These are phyloP conservation scores for Ganaspis brasiliensis DNA, from an alignment of 2,888 invertebrate species.

Conservation along the genomic window DNA sequence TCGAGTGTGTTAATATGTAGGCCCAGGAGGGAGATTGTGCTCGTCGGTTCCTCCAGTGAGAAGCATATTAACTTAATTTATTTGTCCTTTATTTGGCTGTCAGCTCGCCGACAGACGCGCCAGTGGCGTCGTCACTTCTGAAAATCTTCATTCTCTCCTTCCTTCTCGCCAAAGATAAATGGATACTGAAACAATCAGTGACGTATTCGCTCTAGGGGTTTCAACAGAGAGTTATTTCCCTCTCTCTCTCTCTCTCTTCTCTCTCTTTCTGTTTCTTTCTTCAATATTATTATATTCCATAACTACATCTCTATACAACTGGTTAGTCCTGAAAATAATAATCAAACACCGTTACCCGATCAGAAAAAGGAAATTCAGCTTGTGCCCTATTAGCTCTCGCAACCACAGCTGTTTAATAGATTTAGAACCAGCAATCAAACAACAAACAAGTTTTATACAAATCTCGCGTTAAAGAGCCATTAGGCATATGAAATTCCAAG, in stretches of 20 bases:
- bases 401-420: conserved; percentile 1
- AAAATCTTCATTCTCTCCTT: conserved; percentile 67
- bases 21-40: conserved; percentile 43
- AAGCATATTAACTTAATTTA: conserved; percentile 79
- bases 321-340: conserved; percentile 4
- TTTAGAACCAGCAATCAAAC: conserved; percentile 13
- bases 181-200: conserved; percentile 44
- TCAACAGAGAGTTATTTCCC: conserved; percentile 29
- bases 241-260: neutral
- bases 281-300: neutral
- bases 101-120: conserved; percentile 72
- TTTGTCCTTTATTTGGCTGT: conserved; percentile 80
- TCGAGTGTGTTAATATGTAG: conserved; percentile 60
- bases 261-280: neutral
- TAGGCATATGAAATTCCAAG: conserved; percentile 8
- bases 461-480: conserved; percentile 24
- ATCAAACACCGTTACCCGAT: neutral
- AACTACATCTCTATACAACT: neutral
- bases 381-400: conserved; percentile 5
- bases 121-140: conserved; percentile 72
- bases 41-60: conserved; percentile 58
- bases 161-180: conserved; percentile 28
- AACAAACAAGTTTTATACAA: neutral
- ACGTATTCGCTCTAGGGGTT: conserved; percentile 41
- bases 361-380: neutral